Conservation (phyloP, 2,113 vertebrate genomes). For the Ramphastos sulfuratus region DNA sequence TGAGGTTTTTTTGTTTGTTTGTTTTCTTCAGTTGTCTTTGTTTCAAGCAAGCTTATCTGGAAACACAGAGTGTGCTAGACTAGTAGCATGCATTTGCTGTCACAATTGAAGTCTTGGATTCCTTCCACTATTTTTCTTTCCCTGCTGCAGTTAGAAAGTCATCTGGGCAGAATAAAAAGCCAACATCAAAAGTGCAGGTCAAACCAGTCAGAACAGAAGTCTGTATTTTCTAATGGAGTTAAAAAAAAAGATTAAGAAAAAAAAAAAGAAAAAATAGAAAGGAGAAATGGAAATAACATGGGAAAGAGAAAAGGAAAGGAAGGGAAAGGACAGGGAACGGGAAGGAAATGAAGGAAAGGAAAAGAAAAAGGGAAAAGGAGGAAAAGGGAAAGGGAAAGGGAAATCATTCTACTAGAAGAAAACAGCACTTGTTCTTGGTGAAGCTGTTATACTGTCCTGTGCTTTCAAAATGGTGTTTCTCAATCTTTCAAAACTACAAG, state of each 20-base stretch:
- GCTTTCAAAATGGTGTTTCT: not conserved
- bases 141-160: not conserved
- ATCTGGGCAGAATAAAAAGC: not conserved
- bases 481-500: not conserved
- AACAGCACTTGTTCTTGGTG: not conserved
- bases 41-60: conserved; percentile 19
- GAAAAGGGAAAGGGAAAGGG: not conserved
- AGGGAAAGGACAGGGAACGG: too few relatives aligned
- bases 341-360: too few relatives aligned
- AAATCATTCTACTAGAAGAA: not conserved
- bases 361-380: not conserved
- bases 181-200: not conserved
- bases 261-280: not conserved
- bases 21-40: conserved; percentile 42
- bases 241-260: not conserved
- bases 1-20: not conserved
- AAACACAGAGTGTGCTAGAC: conserved; percentile 9
- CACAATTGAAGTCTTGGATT: not conserved
- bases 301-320: rapidly evolving
- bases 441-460: not conserved
- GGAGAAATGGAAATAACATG: too few relatives aligned
- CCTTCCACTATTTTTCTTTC: not conserved
- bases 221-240: not conserved
- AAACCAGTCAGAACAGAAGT: not conserved
- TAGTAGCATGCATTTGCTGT: not conserved